These are phyloP conservation scores for Geodia barretti DNA, from an alignment of 37 sponge, comb jelly and placozoan genomes.

Conservation along the genomic window DNA sequence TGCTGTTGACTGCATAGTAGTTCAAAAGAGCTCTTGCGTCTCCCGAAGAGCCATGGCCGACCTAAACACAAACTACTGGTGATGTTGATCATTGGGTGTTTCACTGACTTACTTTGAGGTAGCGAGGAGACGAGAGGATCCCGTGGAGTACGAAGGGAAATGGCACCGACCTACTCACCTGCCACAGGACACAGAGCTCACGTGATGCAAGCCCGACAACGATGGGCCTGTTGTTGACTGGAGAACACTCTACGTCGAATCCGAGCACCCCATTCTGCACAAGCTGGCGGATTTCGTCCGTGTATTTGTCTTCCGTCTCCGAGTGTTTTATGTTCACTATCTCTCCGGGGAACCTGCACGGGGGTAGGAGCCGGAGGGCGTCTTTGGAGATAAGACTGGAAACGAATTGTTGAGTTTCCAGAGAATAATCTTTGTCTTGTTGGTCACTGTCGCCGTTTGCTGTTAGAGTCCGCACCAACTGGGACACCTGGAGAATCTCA, in stretches of 20 bases:
- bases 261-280: conserved; percentile 2
- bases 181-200: conserved; percentile 16
- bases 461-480: too few species aligned
- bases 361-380: too few species aligned
- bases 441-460: too few species aligned
- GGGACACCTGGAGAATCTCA: too few species aligned
- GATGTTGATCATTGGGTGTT: neutral
- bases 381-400: too few species aligned
- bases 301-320: neutral
- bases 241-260: conserved; percentile 25
- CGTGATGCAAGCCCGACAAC: conserved; percentile 14
- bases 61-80: neutral
- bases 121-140: neutral
- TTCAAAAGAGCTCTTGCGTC: conserved; percentile 20
- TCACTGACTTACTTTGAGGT: neutral
- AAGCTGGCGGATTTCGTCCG: neutral
- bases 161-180: neutral
- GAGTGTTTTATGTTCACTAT: too few species aligned
- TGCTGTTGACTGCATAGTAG: conserved; percentile 18
- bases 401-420: too few species aligned
- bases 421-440: too few species aligned
- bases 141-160: neutral
- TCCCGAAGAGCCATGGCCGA: conserved; percentile 30
- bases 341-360: too few species aligned
- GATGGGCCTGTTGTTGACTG: neutral